Base-by-base conservation (phyloP, 2,113 vertebrate species). In the Cyrtonyx montezumae region DNA sequence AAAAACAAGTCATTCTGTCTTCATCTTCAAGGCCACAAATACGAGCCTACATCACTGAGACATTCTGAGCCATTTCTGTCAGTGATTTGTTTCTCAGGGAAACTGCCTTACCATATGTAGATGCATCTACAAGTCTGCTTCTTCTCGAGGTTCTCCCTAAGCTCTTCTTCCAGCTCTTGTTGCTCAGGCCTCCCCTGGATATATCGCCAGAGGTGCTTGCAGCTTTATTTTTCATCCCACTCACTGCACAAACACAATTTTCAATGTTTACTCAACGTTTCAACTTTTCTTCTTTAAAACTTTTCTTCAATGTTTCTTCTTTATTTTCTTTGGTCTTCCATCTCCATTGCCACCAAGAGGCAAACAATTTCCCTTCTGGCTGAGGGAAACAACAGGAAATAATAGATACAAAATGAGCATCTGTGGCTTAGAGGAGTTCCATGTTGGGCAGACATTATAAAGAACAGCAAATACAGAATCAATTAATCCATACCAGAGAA, bases 291-390 rank as follows among this genome's bases (percentile, higher is more conserved):
- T 40, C 40, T 40, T 13, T 40, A 40, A 40, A 40, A 40, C 40
- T 40, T 40, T 40, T 11, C 40, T 40, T 40, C 40, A 40, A 12
- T 12, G 91, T 20, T 6, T 73, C 59, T 55, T 85, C 51, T 48
- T 88, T 94, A 48, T 82, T 95, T 94, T 73, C 67, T 83, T 89
- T 79, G 26, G 75, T 87, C 79, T 94, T 58, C 88, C 76, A 78
- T 66, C 67, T 84, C 58, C 5, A 0, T 69, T 84, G 87, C 87
- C 81, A 85, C 78, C 87, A 95, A 82, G 42, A 55, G 28, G 49
- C 59, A 82, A 87, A 91, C 17, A 78, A 77, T 86, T 91, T 78
- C 76, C 63, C 87, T 89, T 84, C 49, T 87, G 67, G 23, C 66
- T 79, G 66, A 82, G 30, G 32, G 63, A 91, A 93, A 55, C 70